Evolutionary conservation across 2,888 invertebrate species (phyloP).

Genomic region (Scrobipalpa atriplicella): DNA sequence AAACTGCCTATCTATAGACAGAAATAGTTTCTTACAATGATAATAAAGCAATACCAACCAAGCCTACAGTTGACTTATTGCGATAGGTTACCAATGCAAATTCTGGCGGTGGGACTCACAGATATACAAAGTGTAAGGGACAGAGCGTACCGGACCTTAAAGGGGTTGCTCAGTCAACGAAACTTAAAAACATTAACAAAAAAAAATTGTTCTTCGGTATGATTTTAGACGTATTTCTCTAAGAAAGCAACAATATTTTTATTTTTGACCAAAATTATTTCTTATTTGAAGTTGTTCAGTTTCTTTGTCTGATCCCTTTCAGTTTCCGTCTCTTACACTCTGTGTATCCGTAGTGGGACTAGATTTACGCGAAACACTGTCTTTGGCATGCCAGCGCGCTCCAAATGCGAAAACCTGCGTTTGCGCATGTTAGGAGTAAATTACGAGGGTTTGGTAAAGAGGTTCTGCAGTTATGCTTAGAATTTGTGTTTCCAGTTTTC

Average conservation of each 20-base stretch:
- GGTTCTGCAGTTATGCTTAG: background rate
- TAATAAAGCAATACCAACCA: conserved; percentile 20
- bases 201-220: no score
- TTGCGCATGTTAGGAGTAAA: background rate
- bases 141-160: background rate
- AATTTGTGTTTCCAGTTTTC: no score
- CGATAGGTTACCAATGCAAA: conserved; percentile 23
- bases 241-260: no score
- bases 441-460: background rate
- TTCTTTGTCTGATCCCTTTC: no score
- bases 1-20: conserved; percentile 4
- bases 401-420: conserved; percentile 11
- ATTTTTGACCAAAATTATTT: no score
- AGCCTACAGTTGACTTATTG: conserved; percentile 21
- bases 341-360: background rate
- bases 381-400: conserved; percentile 4
- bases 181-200: no score
- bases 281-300: no score
- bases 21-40: background rate
- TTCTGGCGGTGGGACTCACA: background rate
- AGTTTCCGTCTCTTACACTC: no score
- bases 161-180: background rate
- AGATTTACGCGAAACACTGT: conserved; percentile 19
- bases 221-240: no score
- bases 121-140: background rate